These are phyloP conservation scores for Micrasema longulum DNA, from an alignment of 1,140 invertebrate species.

Conservation along the genomic window DNA sequence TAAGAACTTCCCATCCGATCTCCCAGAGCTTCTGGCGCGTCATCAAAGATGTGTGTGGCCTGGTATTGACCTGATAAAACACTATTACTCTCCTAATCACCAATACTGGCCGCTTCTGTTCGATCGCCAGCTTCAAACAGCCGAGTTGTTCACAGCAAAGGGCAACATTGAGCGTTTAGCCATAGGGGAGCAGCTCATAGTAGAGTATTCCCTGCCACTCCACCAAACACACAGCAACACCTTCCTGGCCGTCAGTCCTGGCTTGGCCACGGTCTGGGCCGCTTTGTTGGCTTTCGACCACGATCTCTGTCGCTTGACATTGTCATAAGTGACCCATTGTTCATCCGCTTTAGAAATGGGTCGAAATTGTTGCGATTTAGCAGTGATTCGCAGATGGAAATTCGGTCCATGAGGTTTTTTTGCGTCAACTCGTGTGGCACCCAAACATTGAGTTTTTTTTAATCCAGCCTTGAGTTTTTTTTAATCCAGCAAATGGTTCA, in stretches of 20 bases:
- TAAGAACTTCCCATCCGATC: slow-evolving; percentile 1
- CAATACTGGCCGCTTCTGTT: slow-evolving; percentile 19
- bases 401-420: slow-evolving; percentile 22
- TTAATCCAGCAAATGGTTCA: not conserved
- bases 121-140: slow-evolving; percentile 13
- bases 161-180: too few relatives aligned
- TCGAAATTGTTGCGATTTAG: slow-evolving; percentile 22
- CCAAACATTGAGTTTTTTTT: slow-evolving; percentile 9
- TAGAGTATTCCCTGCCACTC: too few relatives aligned
- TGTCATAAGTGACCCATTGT: slow-evolving; percentile 15
- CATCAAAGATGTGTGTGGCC: slow-evolving; percentile 14
- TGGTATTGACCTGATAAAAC: slow-evolving; percentile 12
- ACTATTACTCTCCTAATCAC: slow-evolving; percentile 17
- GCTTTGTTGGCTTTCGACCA: slow-evolving; percentile 11
- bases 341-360: slow-evolving; percentile 20
- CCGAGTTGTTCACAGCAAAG: slow-evolving; percentile 12
- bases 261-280: not conserved
- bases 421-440: not conserved
- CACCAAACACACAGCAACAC: slow-evolving; percentile 1
- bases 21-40: slow-evolving; percentile 15
- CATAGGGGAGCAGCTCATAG: too few relatives aligned
- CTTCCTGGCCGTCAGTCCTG: slow-evolving; percentile 1
- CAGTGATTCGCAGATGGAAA: slow-evolving; percentile 27
- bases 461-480: too few relatives aligned
- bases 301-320: slow-evolving; percentile 24